Evolutionary conservation across 2,113 vertebrate species (phyloP).

Genomic region (Piprites chloris): DNA sequence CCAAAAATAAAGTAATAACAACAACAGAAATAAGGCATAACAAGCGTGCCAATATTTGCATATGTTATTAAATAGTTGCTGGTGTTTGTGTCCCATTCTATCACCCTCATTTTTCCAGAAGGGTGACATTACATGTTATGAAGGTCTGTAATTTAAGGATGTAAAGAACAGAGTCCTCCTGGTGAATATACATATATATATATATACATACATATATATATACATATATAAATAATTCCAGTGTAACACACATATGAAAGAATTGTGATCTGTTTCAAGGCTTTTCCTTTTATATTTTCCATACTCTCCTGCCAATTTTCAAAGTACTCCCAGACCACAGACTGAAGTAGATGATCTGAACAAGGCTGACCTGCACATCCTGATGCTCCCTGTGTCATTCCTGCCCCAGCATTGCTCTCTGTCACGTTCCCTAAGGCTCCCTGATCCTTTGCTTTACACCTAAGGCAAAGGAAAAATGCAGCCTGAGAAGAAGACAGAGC

Average conservation of each 20-base stretch:
- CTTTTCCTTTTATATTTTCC: constrained; percentile 41
- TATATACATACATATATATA: neutral
- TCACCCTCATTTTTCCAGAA: neutral
- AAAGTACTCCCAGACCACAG: constrained; percentile 26
- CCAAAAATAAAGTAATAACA: neutral
- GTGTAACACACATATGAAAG: neutral
- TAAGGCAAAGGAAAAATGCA: neutral
- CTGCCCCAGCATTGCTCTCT: neutral
- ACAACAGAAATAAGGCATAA: neutral
- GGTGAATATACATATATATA: neutral
- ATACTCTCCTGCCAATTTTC: constrained; percentile 17
- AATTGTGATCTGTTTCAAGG: constrained; percentile 47
- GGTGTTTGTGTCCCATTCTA: neutral
- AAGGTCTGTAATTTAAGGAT: neutral
- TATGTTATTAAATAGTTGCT: neutral
- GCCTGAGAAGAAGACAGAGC: neutral
- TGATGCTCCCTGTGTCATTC: neutral
- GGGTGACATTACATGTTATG: neutral
- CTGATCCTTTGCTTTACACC: neutral
- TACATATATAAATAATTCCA: neutral
- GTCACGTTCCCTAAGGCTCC: accelerated
- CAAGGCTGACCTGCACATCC: neutral
- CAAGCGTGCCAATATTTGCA: neutral
- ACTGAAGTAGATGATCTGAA: neutral
- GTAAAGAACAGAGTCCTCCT: constrained; percentile 6